These are phyloP conservation scores for Mactromeris polynyma DNA, from an alignment of 2,888 invertebrate genomes.

Conservation along the genomic window DNA sequence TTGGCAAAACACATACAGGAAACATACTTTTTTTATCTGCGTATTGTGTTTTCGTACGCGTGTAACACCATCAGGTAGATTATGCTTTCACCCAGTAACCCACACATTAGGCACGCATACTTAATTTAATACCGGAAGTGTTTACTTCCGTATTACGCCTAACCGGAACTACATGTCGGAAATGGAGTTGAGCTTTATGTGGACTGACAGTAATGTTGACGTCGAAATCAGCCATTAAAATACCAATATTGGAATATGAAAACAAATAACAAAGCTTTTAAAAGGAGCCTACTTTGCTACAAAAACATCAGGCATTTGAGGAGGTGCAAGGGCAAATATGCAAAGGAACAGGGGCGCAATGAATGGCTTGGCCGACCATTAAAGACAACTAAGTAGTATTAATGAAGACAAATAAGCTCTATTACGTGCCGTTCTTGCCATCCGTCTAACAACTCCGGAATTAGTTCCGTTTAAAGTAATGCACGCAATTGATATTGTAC, in stretches of 20 bases:
- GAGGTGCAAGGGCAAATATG: no score
- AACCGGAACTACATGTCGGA: not conserved
- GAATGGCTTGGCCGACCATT: no score
- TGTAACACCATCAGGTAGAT: not conserved
- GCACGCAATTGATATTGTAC: no score
- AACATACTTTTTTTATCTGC: not conserved
- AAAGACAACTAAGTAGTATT: no score
- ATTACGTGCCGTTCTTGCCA: no score
- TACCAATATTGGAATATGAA: not conserved
- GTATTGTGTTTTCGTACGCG: not conserved
- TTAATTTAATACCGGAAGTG: not conserved
- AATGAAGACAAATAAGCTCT: no score
- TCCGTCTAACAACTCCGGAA: no score
- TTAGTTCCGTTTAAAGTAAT: no score
- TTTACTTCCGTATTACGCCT: not conserved
- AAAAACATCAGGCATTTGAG: no score
- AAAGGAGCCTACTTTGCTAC: no score
- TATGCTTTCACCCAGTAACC: not conserved
- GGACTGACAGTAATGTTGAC: not conserved
- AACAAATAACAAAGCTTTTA: not conserved
- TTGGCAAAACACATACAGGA: not conserved
- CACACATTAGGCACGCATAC: not conserved
- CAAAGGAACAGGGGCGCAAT: no score
- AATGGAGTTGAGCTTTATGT: not conserved
- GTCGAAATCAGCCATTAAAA: not conserved